A percentile compares a stretch with the other conserved stretches of the same genome.
Conservation (phyloP, 1,140 invertebrate species). For the Brachionus angularis region DNA sequence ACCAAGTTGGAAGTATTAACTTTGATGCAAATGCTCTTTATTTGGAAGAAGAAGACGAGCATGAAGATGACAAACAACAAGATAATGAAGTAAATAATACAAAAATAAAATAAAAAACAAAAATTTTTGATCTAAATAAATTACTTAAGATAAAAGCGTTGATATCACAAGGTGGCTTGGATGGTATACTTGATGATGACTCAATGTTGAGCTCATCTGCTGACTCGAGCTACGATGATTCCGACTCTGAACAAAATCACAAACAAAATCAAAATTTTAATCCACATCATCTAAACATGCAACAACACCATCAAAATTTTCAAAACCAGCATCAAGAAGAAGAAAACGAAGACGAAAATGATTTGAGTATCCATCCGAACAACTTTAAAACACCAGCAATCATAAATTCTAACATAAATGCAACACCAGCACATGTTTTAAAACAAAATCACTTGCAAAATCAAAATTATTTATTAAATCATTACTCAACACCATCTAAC, state of each 20-base stretch:
- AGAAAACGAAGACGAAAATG: too few species aligned
- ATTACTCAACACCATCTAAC: constrained; percentile 35
- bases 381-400: too few species aligned
- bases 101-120: not conserved
- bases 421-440: not conserved
- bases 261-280: not conserved
- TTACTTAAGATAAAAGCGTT: not conserved
- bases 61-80: constrained; percentile 41
- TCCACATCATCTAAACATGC: not conserved
- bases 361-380: too few species aligned
- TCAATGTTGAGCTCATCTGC: constrained; percentile 34
- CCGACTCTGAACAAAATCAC: constrained; percentile 2
- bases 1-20: constrained; percentile 42
- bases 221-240: constrained; percentile 42
- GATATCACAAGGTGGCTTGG: constrained; percentile 40
- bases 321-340: too few species aligned
- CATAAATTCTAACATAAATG: not conserved
- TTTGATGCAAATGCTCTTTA: constrained; percentile 41
- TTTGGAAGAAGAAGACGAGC: constrained; percentile 27
- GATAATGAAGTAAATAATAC: constrained; percentile 44
- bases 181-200: constrained; percentile 40
- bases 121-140: not conserved
- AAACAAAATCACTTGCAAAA: not conserved
- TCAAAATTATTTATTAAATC: constrained; percentile 14
- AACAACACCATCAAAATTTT: not conserved